A percentile compares a stretch with the other conserved stretches of the same genome.
Evolutionary conservation across 2,113 vertebrate species (phyloP).

Genomic region (Rhinogobius similis): DNA sequence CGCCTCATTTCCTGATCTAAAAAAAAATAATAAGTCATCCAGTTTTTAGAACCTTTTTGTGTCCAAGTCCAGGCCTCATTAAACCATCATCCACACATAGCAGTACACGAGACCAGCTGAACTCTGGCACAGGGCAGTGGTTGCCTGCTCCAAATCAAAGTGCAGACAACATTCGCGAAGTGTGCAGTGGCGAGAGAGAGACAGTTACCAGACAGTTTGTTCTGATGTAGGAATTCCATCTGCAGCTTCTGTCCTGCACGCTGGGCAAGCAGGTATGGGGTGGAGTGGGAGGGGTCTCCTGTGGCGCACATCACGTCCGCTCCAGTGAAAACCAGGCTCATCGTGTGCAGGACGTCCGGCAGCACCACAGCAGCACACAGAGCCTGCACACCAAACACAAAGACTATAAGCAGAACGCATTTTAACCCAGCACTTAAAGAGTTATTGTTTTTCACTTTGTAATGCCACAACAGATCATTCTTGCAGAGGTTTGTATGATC

Average conservation of each 20-base stretch:
- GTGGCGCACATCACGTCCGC: constrained; percentile 95
- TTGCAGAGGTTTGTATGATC: too few relatives aligned
- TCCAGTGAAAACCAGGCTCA: constrained; percentile 90
- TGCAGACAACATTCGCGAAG: neutral
- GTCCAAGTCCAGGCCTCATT: neutral
- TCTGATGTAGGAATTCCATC: constrained; percentile 96
- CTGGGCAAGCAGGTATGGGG: constrained; percentile 92
- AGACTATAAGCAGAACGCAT: neutral
- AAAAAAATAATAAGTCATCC: constrained; percentile 23
- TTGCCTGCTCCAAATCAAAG: neutral
- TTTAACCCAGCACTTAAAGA: neutral
- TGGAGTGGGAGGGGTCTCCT: constrained; percentile 85
- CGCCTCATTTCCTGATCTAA: neutral
- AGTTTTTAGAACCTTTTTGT: constrained; percentile 2
- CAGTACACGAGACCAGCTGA: neutral
- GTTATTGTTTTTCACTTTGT: too few relatives aligned
- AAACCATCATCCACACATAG: neutral
- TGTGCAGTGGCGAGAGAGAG: neutral
- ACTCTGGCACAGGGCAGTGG: neutral
- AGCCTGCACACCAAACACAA: constrained; percentile 73
- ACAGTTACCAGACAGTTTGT: constrained; percentile 88
- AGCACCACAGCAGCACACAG: constrained; percentile 88
- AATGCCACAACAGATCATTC: too few relatives aligned
- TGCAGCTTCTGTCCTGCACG: constrained; percentile 89
- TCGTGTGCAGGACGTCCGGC: constrained; percentile 85